A percentile compares a stretch with the other conserved stretches of the same genome.
phyloP scores from a whole-genome alignment of 1,140 invertebrate species.

The Pseudomyrmex pallidus region DNA sequence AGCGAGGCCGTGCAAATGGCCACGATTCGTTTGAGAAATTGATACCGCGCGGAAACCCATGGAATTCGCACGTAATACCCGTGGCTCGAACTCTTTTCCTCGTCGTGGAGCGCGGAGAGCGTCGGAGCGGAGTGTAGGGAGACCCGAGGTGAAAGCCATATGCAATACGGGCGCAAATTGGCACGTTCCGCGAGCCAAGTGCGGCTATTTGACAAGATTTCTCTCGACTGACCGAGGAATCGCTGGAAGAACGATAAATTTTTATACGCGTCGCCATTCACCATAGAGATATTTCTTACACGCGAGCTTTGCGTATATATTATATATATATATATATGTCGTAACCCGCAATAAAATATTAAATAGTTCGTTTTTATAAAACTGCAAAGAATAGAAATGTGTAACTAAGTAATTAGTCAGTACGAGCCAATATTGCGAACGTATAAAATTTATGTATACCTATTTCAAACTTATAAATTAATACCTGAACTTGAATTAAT shows the following conservation, averaged over 20 bases:
- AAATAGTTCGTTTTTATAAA: too few species aligned
- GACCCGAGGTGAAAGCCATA: constrained; percentile 60
- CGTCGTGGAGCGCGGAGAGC: constrained; percentile 12
- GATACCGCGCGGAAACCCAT: constrained; percentile 52
- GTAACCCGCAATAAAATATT: too few species aligned
- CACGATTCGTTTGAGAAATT: constrained; percentile 63
- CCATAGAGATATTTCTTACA: not conserved
- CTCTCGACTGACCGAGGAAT: constrained; percentile 32
- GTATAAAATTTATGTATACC: too few species aligned
- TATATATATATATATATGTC: too few species aligned
- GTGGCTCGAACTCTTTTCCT: constrained; percentile 50
- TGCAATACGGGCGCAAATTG: constrained; percentile 58
- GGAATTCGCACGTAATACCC: constrained; percentile 59
- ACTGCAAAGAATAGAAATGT: too few species aligned
- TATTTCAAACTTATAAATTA: too few species aligned
- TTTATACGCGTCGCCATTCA: constrained; percentile 24
- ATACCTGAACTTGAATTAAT: too few species aligned
- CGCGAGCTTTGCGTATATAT: not conserved
- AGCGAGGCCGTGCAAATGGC: constrained; percentile 43
- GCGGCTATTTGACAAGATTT: constrained; percentile 58
- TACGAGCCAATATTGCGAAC: too few species aligned
- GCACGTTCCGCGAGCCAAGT: constrained; percentile 46
- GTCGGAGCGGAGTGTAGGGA: constrained; percentile 19
- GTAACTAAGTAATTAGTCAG: too few species aligned
- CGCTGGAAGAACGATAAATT: constrained; percentile 50